Conservation (phyloP, 2,797 vertebrate species). For the Knipowitschia caucasica region DNA sequence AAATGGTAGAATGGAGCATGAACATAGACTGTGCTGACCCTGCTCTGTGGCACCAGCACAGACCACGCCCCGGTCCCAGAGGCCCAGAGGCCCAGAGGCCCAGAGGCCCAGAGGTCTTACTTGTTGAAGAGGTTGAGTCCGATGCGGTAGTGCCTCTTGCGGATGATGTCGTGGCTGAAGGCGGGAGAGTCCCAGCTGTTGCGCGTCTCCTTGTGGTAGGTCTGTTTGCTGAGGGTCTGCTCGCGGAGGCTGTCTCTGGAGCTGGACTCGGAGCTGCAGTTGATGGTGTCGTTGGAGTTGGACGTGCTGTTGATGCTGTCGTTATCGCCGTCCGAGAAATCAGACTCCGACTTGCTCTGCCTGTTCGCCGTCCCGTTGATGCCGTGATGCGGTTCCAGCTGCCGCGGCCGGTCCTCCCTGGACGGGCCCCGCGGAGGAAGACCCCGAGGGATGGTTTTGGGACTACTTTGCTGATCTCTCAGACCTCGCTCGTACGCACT, state of each 20-base stretch:
- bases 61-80: too few species aligned
- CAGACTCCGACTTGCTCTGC: constrained; percentile 95
- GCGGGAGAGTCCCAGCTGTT: constrained; percentile 98
- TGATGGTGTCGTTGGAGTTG: constrained; percentile 97
- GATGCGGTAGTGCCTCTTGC: constrained; percentile 95
- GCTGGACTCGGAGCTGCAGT: constrained; percentile 96
- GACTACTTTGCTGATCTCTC: constrained; percentile 85
- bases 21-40: too few species aligned
- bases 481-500: constrained; percentile 77
- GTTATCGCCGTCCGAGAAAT: constrained; percentile 95
- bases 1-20: too few species aligned
- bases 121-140: constrained; percentile 98
- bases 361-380: constrained; percentile 91
- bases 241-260: constrained; percentile 94
- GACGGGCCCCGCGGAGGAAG: constrained; percentile 80
- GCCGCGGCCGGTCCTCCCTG: constrained; percentile 80
- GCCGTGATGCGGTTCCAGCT: constrained; percentile 88
- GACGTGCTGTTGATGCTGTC: constrained; percentile 98
- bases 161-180: constrained; percentile 95
- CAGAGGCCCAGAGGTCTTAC: constrained; percentile 70
- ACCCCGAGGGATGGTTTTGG: constrained; percentile 82
- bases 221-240: constrained; percentile 95
- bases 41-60: too few species aligned
- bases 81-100: too few species aligned
- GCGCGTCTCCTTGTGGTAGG: constrained; percentile 95